These are phyloP conservation scores for Synanthedon myopaeformis DNA, from an alignment of 2,888 invertebrate genomes.

Conservation along the genomic window DNA sequence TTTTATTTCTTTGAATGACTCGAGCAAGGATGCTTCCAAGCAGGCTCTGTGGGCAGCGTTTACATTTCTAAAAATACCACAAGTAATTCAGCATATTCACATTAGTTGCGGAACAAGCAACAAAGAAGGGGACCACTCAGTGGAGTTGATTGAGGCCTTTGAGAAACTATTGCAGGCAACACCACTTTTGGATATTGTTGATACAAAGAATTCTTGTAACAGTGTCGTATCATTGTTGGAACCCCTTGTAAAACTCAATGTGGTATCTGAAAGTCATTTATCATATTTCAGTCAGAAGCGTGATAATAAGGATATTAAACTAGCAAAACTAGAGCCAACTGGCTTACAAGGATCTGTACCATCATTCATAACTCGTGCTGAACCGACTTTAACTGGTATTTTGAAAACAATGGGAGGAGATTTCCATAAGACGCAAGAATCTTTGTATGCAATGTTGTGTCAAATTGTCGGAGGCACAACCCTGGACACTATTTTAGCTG, in stretches of 20 bases:
- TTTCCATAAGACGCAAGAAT: conserved; percentile 89
- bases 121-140: conserved; percentile 75
- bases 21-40: conserved; percentile 80
- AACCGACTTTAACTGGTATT: conserved; percentile 89
- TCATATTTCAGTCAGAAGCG: conserved; percentile 74
- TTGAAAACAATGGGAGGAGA: conserved; percentile 92
- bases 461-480: conserved; percentile 92
- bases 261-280: conserved; percentile 83
- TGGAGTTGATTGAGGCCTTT: conserved; percentile 85
- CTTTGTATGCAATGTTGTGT: conserved; percentile 85
- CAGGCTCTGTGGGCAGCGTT: conserved; percentile 96
- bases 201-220: conserved; percentile 90
- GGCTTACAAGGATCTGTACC: conserved; percentile 80
- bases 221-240: conserved; percentile 86
- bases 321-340: conserved; percentile 77
- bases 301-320: conserved; percentile 71
- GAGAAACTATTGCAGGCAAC: conserved; percentile 87
- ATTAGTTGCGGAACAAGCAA: conserved; percentile 65
- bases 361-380: conserved; percentile 85
- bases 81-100: conserved; percentile 79
- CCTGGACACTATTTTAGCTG: conserved; percentile 90
- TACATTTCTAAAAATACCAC: conserved; percentile 90
- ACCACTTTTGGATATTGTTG: conserved; percentile 88
- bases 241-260: conserved; percentile 82
- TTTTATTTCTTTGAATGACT: conserved; percentile 89